phyloP scores from a whole-genome alignment of 2,888 invertebrate genomes.

The Eupeodes luniger region DNA sequence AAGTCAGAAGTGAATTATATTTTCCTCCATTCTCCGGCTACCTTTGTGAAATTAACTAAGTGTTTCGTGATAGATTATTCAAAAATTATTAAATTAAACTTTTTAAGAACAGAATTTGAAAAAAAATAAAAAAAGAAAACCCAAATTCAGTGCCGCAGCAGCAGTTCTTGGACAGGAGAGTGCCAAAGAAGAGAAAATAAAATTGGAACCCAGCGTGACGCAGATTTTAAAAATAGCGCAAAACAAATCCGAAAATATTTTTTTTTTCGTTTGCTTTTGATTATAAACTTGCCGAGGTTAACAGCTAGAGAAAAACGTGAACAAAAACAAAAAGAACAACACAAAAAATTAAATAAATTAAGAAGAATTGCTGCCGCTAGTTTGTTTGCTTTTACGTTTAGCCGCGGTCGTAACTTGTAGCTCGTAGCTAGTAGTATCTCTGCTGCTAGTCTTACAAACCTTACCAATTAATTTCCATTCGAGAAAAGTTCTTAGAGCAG shows the following conservation, averaged over 20 bases:
- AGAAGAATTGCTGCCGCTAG: constrained; percentile 48
- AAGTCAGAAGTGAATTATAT: constrained; percentile 16
- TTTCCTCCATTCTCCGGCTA: background rate
- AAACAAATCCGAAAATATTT: constrained; percentile 66
- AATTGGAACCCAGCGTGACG: constrained; percentile 64
- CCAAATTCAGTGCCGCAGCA: constrained; percentile 19
- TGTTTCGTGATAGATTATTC: constrained; percentile 42
- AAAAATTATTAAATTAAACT: constrained; percentile 13
- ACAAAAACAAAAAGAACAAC: constrained; percentile 60
- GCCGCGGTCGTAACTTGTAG: constrained; percentile 23
- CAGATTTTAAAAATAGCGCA: constrained; percentile 76
- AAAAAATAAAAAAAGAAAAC: constrained; percentile 16
- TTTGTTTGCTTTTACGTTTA: constrained; percentile 32
- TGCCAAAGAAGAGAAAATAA: constrained; percentile 3
- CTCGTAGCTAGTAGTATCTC: too few relatives aligned
- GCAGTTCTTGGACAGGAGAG: constrained; percentile 7
- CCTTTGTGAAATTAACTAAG: constrained; percentile 1
- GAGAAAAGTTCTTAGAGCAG: constrained; percentile 2
- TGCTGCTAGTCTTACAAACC: background rate
- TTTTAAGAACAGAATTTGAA: constrained; percentile 8
- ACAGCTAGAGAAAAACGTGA: constrained; percentile 58
- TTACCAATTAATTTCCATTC: background rate
- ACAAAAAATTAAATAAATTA: constrained; percentile 28
- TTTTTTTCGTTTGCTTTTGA: constrained; percentile 41
- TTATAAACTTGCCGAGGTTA: constrained; percentile 59